phyloP scores from a whole-genome alignment of 2,888 invertebrate genomes.

The Lymantria monacha region DNA sequence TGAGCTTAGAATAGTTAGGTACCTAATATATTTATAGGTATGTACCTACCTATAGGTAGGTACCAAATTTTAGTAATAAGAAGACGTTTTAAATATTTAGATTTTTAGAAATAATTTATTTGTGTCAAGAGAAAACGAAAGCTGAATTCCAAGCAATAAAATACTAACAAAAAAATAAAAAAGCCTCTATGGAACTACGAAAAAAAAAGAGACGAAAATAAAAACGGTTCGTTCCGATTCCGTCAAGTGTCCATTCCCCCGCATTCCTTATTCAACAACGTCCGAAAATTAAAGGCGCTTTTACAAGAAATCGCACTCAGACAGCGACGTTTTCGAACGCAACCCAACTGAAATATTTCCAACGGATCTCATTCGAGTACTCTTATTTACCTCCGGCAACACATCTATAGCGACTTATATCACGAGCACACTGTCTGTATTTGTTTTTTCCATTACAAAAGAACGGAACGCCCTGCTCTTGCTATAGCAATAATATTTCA shows the following conservation, averaged over 20 bases:
- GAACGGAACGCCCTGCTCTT: constrained; percentile 66
- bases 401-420: constrained; percentile 41
- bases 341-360: constrained; percentile 65
- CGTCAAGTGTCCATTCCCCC: constrained; percentile 45
- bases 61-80: too few species aligned
- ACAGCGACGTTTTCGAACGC: constrained; percentile 44
- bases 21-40: too few species aligned
- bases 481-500: constrained; percentile 76
- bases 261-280: constrained; percentile 76
- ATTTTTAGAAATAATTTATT: too few species aligned
- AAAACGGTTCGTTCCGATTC: constrained; percentile 31
- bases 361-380: constrained; percentile 58
- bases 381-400: constrained; percentile 61
- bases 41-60: too few species aligned
- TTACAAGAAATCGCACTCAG: constrained; percentile 80
- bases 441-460: constrained; percentile 80
- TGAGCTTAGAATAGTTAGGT: too few species aligned
- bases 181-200: constrained; percentile 21
- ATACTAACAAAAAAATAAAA: constrained; percentile 1
- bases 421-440: constrained; percentile 49
- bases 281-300: constrained; percentile 69
- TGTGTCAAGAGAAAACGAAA: too few species aligned
- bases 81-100: too few species aligned
- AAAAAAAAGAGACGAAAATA: constrained; percentile 26
- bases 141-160: too few species aligned